A percentile compares a stretch with the other conserved stretches of the same genome.
Conservation (phyloP, 2,113 vertebrate genomes). For the Furnarius figulus region DNA sequence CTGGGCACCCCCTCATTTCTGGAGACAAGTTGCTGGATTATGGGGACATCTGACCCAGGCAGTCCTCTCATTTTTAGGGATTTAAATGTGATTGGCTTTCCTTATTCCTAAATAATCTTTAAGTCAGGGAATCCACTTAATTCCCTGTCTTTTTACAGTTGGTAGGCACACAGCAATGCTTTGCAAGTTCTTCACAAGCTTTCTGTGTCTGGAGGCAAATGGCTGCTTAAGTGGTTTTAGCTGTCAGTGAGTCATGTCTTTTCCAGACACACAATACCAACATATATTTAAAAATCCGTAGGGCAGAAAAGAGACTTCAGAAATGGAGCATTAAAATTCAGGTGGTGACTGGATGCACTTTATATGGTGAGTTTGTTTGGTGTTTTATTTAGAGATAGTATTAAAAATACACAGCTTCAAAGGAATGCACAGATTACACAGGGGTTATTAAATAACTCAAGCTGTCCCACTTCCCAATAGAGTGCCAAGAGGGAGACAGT, state of each 20-base stretch:
- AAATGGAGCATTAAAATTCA: constrained; percentile 1
- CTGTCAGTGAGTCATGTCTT: background rate
- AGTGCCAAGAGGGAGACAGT: background rate
- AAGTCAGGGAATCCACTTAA: background rate
- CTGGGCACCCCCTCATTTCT: background rate
- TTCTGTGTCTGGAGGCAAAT: background rate
- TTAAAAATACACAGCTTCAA: background rate
- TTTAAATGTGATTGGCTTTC: background rate
- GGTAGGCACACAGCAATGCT: background rate
- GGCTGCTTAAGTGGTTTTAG: background rate
- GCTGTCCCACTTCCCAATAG: background rate
- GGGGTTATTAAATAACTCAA: background rate
- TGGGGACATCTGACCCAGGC: background rate
- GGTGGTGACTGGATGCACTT: background rate
- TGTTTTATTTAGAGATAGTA: constrained; percentile 1
- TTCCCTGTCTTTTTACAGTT: background rate
- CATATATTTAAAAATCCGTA: background rate
- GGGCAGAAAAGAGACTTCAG: background rate
- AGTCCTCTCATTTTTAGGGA: background rate
- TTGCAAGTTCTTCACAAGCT: background rate
- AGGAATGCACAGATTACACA: background rate
- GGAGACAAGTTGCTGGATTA: background rate
- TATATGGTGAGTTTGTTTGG: background rate
- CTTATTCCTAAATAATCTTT: background rate
- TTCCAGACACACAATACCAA: background rate